Percentiles rank a stretch among this genome's conserved stretches.
Conservation (phyloP, 2,888 invertebrate species). For the Nephrotoma guestfalica region DNA sequence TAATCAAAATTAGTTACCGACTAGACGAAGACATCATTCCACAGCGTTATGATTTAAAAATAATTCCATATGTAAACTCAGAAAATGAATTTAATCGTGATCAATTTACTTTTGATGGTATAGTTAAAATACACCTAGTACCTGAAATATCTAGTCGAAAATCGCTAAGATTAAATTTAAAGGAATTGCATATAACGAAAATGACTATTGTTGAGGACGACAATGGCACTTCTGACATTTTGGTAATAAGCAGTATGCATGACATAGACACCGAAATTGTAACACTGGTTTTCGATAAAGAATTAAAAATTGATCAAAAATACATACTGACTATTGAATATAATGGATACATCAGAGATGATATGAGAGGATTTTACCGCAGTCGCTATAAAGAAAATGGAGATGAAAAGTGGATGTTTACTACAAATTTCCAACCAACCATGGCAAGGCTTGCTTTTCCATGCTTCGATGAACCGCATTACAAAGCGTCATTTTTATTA, state of each 20-base stretch:
- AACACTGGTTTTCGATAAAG: conserved; percentile 15
- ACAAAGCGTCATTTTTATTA: conserved; percentile 50
- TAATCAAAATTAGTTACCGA: conserved; percentile 11
- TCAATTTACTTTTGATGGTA: conserved; percentile 27
- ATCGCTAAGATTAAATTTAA: conserved; percentile 35
- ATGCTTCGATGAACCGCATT: conserved; percentile 61
- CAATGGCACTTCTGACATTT: neutral
- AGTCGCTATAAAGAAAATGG: conserved; percentile 28
- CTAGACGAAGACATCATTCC: conserved; percentile 34
- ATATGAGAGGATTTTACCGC: conserved; percentile 38
- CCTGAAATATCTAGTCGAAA: conserved; percentile 17
- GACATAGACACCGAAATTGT: neutral
- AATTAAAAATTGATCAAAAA: conserved; percentile 21
- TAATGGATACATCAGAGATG: conserved; percentile 35
- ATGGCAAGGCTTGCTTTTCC: conserved; percentile 59
- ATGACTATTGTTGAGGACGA: neutral
- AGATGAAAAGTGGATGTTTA: conserved; percentile 34
- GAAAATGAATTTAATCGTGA: conserved; percentile 8
- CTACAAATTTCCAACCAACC: conserved; percentile 55
- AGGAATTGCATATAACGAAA: conserved; percentile 25
- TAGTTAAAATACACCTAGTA: conserved; percentile 31
- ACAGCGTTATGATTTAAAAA: conserved; percentile 35
- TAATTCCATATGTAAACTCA: conserved; percentile 35
- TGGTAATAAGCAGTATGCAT: neutral
- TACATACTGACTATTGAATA: conserved; percentile 37